Percentiles rank a stretch among this genome's conserved stretches.
Evolutionary conservation across 2,888 invertebrate genomes (phyloP).

Genomic region (Priocnemis perturbator): DNA sequence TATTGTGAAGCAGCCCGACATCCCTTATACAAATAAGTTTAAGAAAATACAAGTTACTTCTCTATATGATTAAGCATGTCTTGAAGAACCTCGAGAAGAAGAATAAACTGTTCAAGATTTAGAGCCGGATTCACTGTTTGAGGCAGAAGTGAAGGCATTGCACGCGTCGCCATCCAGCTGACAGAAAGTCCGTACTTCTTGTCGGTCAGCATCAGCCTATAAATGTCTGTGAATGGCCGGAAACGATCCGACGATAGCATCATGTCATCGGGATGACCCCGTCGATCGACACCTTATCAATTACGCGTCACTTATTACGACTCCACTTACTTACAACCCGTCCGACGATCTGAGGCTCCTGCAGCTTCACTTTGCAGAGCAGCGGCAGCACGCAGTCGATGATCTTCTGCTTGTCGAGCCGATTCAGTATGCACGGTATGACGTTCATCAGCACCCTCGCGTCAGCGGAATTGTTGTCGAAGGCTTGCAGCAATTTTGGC

Average conservation of each 20-base stretch:
- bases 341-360: conserved; percentile 91
- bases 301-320: not conserved
- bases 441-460: conserved; percentile 88
- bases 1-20: not conserved
- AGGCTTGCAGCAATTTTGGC: conserved; percentile 87
- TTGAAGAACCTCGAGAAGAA: conserved; percentile 88
- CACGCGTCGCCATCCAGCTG: conserved; percentile 93
- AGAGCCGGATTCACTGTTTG: conserved; percentile 93
- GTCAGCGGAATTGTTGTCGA: conserved; percentile 88
- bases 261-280: too few relatives aligned
- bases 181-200: conserved; percentile 93
- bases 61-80: conserved; percentile 95
- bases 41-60: conserved; percentile 68
- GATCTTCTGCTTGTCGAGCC: conserved; percentile 91
- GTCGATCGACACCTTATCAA: too few relatives aligned
- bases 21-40: not conserved
- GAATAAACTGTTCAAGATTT: conserved; percentile 88
- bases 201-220: conserved; percentile 92
- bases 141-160: conserved; percentile 94
- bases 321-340: conserved; percentile 93
- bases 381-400: conserved; percentile 94
- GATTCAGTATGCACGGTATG: conserved; percentile 86
- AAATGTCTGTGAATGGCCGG: conserved; percentile 83
- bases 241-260: not conserved
- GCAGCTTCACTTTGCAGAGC: conserved; percentile 88